phyloP scores from a whole-genome alignment of 2,113 vertebrate species.

The Cathartes aura region DNA sequence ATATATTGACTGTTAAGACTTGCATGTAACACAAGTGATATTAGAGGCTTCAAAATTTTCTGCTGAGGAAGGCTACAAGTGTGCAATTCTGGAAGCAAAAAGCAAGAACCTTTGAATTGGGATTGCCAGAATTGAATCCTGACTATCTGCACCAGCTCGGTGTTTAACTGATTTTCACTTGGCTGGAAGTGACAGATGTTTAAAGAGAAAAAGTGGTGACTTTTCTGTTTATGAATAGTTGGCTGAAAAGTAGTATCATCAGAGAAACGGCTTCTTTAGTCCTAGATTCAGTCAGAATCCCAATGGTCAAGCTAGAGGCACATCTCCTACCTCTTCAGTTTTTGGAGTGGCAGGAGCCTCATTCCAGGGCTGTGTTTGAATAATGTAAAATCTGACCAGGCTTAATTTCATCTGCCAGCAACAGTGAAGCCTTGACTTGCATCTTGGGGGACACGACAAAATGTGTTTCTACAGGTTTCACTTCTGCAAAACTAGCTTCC shows the following conservation, averaged over 20 bases:
- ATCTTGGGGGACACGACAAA: rapidly evolving
- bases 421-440: not conserved
- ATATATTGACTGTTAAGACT: not conserved
- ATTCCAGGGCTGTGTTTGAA: not conserved
- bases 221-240: not conserved
- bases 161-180: not conserved
- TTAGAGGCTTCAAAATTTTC: not conserved
- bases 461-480: not conserved
- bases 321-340: not conserved
- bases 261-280: not conserved
- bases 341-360: not conserved
- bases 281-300: not conserved
- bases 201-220: not conserved
- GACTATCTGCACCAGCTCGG: not conserved
- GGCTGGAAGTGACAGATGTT: not conserved
- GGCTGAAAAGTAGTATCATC: not conserved
- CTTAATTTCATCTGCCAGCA: not conserved
- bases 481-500: not conserved
- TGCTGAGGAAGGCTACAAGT: not conserved
- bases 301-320: not conserved
- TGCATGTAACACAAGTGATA: not conserved
- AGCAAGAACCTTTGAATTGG: not conserved
- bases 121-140: not conserved
- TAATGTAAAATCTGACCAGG: not conserved
- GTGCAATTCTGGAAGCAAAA: not conserved